Conservation (phyloP, 2,113 vertebrate species). For the Pardalotus punctatus region DNA sequence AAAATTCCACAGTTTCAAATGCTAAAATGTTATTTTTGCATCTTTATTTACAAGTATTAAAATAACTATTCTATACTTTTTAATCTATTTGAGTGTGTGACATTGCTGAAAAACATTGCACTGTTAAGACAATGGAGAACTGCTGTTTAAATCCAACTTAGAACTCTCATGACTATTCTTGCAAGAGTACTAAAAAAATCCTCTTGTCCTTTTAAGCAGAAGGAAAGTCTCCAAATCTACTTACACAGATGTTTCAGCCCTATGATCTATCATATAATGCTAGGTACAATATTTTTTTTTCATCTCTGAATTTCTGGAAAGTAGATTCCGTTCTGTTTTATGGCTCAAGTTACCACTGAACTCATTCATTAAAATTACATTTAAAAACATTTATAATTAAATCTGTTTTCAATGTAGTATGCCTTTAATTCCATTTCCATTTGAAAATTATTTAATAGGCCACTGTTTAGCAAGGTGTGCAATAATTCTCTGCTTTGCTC, state of each 20-base stretch:
- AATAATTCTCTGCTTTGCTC: not conserved
- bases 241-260: not conserved
- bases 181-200: not conserved
- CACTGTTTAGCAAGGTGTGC: not conserved
- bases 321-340: not conserved
- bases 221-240: not conserved
- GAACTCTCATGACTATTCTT: not conserved
- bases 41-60: not conserved
- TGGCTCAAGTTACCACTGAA: not conserved
- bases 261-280: not conserved
- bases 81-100: not conserved
- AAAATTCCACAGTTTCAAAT: not conserved
- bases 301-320: not conserved
- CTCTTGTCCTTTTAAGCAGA: not conserved
- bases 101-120: not conserved
- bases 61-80: not conserved
- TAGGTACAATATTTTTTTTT: not conserved
- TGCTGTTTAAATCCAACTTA: not conserved
- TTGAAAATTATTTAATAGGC: not conserved
- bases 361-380: not conserved
- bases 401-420: not conserved
- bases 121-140: not conserved
- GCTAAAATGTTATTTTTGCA: not conserved
- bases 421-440: not conserved
- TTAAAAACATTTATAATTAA: not conserved